Percentiles rank a stretch among this genome's conserved stretches.
Evolutionary conservation across 1,140 invertebrate genomes (phyloP).

Genomic region (Leucophenga varia): DNA sequence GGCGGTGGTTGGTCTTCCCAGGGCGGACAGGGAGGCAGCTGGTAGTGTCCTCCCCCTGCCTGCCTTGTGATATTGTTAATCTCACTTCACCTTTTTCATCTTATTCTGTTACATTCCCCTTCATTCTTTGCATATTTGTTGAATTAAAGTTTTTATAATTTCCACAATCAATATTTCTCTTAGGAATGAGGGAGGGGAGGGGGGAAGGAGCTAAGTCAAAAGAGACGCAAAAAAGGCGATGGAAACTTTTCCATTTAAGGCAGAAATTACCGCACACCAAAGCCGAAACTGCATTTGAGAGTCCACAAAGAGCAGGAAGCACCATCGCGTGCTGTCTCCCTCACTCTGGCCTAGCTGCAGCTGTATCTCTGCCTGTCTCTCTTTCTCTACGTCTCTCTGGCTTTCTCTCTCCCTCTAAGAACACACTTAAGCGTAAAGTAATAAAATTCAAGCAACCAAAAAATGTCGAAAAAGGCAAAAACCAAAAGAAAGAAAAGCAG

Average conservation of each 20-base stretch:
- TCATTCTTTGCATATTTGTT: constrained; percentile 24
- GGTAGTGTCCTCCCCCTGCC: constrained; percentile 26
- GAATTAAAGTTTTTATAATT: constrained; percentile 41
- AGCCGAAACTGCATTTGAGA: constrained; percentile 24
- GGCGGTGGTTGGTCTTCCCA: no score
- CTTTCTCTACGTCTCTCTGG: constrained; percentile 4
- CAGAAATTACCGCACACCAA: constrained; percentile 13
- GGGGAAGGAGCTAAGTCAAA: not conserved
- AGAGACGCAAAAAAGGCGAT: constrained; percentile 22
- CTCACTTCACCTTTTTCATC: constrained; percentile 20
- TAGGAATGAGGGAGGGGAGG: not conserved
- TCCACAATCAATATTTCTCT: constrained; percentile 18
- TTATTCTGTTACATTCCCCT: constrained; percentile 7
- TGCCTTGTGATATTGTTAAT: constrained; percentile 28
- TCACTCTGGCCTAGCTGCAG: no score
- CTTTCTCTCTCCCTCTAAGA: constrained; percentile 7
- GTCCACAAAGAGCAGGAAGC: constrained; percentile 1
- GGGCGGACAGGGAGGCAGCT: constrained; percentile 30
- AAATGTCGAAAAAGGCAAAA: constrained; percentile 33
- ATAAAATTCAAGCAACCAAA: constrained; percentile 49
- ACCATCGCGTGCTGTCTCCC: constrained; percentile 1
- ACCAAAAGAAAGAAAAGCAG: constrained; percentile 8
- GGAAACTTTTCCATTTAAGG: constrained; percentile 43
- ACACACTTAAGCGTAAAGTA: constrained; percentile 48
- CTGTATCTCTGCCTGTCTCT: no score